Conservation (phyloP, 2,888 invertebrate species). For the Drosophila planitibia region DNA sequence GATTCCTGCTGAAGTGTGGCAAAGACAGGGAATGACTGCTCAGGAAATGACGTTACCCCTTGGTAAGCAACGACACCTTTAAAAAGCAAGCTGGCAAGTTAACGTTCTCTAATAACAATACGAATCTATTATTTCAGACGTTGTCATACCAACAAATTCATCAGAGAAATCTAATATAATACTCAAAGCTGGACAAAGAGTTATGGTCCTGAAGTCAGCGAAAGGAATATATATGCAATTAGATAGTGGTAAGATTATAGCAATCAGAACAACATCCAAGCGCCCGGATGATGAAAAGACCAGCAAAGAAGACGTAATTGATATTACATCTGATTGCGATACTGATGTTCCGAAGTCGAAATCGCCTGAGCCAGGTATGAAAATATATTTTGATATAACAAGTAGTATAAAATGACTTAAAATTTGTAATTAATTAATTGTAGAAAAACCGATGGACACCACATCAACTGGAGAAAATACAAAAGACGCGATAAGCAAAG, state of each 20-base stretch:
- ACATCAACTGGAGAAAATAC: slow-evolving; percentile 15
- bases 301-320: slow-evolving; percentile 79
- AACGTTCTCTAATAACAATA: neutral
- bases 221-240: slow-evolving; percentile 98
- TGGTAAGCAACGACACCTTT: slow-evolving; percentile 86
- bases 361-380: slow-evolving; percentile 60
- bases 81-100: neutral
- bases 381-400: neutral
- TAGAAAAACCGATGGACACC: slow-evolving; percentile 43
- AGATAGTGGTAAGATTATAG: slow-evolving; percentile 97
- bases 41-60: slow-evolving; percentile 97
- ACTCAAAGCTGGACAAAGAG: slow-evolving; percentile 96
- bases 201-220: slow-evolving; percentile 96
- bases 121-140: slow-evolving; percentile 87
- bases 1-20: slow-evolving; percentile 96
- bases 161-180: slow-evolving; percentile 95
- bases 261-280: slow-evolving; percentile 88
- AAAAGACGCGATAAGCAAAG: slow-evolving; percentile 38
- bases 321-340: slow-evolving; percentile 81
- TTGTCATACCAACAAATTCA: slow-evolving; percentile 96
- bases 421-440: neutral
- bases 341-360: slow-evolving; percentile 64
- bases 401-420: neutral
- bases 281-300: slow-evolving; percentile 70
- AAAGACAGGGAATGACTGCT: slow-evolving; percentile 96